Base-by-base conservation (phyloP, 2,797 vertebrate species). In the Cossypha caffra region DNA sequence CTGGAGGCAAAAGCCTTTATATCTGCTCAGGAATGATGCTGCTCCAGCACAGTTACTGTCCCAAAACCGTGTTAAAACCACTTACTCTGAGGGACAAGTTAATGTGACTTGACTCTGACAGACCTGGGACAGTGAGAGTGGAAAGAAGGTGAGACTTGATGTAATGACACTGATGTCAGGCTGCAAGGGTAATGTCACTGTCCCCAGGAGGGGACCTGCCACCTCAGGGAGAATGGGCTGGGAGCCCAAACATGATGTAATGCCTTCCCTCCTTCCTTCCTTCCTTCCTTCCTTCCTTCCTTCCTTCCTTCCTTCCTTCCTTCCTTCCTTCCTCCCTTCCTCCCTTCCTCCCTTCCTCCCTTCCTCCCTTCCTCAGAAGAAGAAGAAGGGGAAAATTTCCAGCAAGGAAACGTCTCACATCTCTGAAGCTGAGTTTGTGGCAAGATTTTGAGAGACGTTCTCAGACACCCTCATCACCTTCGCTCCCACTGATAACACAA, bases 1-100 rank as follows among this genome's bases (percentile, higher is more conserved):
- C 15, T 23, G 26, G n/a, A 50, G 11, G 42, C 11, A 58, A 59
- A n/a, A 78, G 40, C 57, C 51, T 37, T 52, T 59, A 8, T 45
- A 25, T 18, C 64, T 86, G 58, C 35, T 62, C 42, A 47, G 68
- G 38, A 42, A 10, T 87, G 64, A 15, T 15, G 26, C 29, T 50
- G 23, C 62, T 61, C 35, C 3, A 8, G 57, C 1, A 8, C 0
- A 5, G 37, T 19, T 45, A 52, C 40, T 1, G 0, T 15, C 54
- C 10, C 67, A 73, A 54, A 80, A 61, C 2, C 0, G 0, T 33
- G 72, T 17, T 54, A 57, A 62, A 62, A 1, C 8, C 0, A 0
- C n/a, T 43, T 29, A 45, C 55, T 75, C 2, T 0, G 28, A 81
- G 45, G 20, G 33, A 11, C 0, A 1, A 88, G 43, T n/a, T 63